Base-by-base conservation (phyloP, 2,113 vertebrate species). In the Urocynchramus pylzowi region DNA sequence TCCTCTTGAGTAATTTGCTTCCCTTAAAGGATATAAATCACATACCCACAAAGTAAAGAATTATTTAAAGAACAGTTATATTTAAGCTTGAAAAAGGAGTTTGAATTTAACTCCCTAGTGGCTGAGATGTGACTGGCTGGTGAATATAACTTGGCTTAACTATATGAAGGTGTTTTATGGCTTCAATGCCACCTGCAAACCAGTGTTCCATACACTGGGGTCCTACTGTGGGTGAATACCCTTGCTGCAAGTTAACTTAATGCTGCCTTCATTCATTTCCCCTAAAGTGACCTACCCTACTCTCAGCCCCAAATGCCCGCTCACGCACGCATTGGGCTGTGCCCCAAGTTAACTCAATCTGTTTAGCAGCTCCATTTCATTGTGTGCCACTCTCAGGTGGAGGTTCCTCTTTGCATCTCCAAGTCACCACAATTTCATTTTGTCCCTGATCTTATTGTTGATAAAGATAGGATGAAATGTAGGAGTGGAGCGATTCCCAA, bases 21-120 rank as follows among this genome's bases (percentile, higher is more conserved):
- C 31, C 65, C 53, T 95, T 93, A 82, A 89, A 92, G 54, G 44
- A 76, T 65, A 94, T 91, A 95, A 95, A 95, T 95, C 84, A 94
- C 74, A 68, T 61, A 93, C 56, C 68, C 94, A 79, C 65, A 84
- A 81, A 91, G 65, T 82, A 92, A 95, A 93, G 57, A 94, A 93
- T 82, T 91, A 87, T 90, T 87, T 92, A 79, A 95, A 91, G 78
- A 79, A 45, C 63, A 68, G 28, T 91, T 91, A 67, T 65, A 87
- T 79, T 85, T 93, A 82, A 91, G n/a, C 31, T 87, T 75, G 41
- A 68, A 87, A 89, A 70, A 41, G 14, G 44, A 87, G 45, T 47
- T 91, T 81, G 47, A 90, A 69, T 86, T 95, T 96, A 95, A 97
- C 86, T 92, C 83, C 31, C 59, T 77, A 10, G 80, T 67, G 80